Evolutionary conservation across 1,140 invertebrate species (phyloP), one percentile per base, ranked within the genome.

Genomic region (Bombus superbus): DNA sequence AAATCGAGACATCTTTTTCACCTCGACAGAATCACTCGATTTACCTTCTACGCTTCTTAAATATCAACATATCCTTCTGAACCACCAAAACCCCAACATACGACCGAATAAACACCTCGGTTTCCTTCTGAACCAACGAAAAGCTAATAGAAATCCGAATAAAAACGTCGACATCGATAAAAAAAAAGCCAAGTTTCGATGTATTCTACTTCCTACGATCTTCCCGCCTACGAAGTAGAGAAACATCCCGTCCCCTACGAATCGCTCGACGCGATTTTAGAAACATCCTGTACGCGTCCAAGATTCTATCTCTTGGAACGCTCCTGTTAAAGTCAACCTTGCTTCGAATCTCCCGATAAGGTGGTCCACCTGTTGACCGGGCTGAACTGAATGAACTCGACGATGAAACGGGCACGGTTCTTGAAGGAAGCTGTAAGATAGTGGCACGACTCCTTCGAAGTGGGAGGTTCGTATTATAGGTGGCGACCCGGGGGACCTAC

Each of bases 401-500:
- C 25, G 72, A 40, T 72, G 84, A 73, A 68, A 84, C 79, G 86
- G 81, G 64, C 69, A 76, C 80, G 85, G 83, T 92, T 90, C 83
- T 89, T 90, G 86, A 86, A 92, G 87, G 75, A 72, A 75, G 69
- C 62, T 69, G 88, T 78, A 91, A 64, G 86, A 88, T 69, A 53
- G 47, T 53, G 47, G 68, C 5, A 85, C 88, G 81, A 85, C n/a
- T 59, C 40, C n/a, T 32, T 80, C 81, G 62, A 91, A 88, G 92
- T 91, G 90, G 89, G 92, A 92, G 88, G 87, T 88, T 90, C 89
- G 88, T 80, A 92, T 93, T 93, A 93, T 92, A 94, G 92, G 91
- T 93, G 91, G 76, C 92, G 92, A 93, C 91, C 92, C 88, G 88
- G 90, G 93, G 28, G 93, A 94, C 94, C 94, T 94, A 94, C 94